Percentiles rank a stretch among this genome's conserved stretches.
Evolutionary conservation across 2,797 vertebrate species (phyloP).

Genomic region (Notolepis coatsorum): DNA sequence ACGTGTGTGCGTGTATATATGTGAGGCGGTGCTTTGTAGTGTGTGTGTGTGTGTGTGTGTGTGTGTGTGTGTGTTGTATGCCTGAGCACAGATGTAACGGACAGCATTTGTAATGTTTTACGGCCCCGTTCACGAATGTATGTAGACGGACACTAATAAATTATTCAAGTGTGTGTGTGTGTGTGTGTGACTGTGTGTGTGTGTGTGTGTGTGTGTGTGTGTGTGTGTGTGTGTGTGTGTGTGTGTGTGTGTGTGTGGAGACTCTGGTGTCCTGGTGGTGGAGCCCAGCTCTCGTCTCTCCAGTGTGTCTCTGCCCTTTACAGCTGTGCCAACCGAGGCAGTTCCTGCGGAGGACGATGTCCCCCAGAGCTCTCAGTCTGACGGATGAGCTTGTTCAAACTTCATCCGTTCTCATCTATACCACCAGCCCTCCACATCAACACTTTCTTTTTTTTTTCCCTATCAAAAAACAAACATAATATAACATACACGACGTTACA

Average conservation of each 20-base stretch:
- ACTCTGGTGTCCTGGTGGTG: slow-evolving; percentile 55
- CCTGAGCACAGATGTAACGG: too few relatives aligned
- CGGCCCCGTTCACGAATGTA: too few relatives aligned
- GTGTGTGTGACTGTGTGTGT: slow-evolving; percentile 13
- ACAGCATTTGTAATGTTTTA: too few relatives aligned
- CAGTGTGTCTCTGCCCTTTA: slow-evolving; percentile 43
- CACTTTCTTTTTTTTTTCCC: too few relatives aligned
- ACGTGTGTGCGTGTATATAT: slow-evolving; percentile 3
- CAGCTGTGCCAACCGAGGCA: neutral
- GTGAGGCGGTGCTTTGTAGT: too few relatives aligned
- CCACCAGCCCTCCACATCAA: too few relatives aligned
- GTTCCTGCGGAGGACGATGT: neutral
- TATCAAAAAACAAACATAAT: too few relatives aligned
- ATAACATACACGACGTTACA: too few relatives aligned
- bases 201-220: slow-evolving; percentile 16
- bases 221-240: slow-evolving; percentile 2
- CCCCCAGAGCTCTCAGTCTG: neutral
- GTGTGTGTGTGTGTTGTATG: slow-evolving; percentile 25
- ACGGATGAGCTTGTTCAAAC: neutral
- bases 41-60: slow-evolving; percentile 17
- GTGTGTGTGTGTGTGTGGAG: slow-evolving; percentile 15
- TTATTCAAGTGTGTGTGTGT: too few relatives aligned
- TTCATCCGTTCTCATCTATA: neutral
- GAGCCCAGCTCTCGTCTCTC: slow-evolving; percentile 30
- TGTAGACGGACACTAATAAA: too few relatives aligned